A percentile compares a stretch with the other conserved stretches of the same genome.
phyloP scores from a whole-genome alignment of 1,140 invertebrate species.

The Camponotus floridanus region DNA sequence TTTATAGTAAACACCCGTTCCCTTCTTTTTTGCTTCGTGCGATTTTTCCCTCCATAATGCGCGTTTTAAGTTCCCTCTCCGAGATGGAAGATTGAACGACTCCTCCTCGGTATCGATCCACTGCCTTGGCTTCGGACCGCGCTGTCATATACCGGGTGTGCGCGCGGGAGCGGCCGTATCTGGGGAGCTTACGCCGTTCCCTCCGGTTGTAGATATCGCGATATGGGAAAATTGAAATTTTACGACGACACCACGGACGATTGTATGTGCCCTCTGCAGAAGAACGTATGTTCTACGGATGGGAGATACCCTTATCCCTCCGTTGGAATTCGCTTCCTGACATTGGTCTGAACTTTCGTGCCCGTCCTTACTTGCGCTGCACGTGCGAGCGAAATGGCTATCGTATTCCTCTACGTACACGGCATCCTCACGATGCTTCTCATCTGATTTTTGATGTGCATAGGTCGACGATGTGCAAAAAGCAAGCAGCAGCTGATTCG shows the following conservation, averaged over 20 bases:
- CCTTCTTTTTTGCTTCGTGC: background rate
- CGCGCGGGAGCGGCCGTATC: slow-evolving; percentile 42
- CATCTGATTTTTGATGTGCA: slow-evolving; percentile 51
- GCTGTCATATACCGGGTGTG: slow-evolving; percentile 65
- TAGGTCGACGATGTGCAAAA: slow-evolving; percentile 10
- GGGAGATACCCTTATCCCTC: slow-evolving; percentile 43
- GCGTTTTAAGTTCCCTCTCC: slow-evolving; percentile 59
- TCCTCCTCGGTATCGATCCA: slow-evolving; percentile 63
- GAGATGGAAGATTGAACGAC: slow-evolving; percentile 70
- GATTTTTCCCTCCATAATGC: slow-evolving; percentile 36
- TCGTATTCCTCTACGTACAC: slow-evolving; percentile 24
- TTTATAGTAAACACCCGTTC: background rate
- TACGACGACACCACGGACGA: slow-evolving; percentile 69
- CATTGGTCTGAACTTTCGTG: slow-evolving; percentile 58
- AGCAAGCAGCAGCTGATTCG: background rate
- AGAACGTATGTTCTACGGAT: slow-evolving; percentile 48
- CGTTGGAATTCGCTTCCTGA: slow-evolving; percentile 44
- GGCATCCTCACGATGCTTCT: slow-evolving; percentile 8
- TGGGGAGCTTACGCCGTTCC: slow-evolving; percentile 44
- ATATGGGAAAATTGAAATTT: slow-evolving; percentile 76
- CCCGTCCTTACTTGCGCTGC: slow-evolving; percentile 51
- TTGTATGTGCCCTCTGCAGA: slow-evolving; percentile 55
- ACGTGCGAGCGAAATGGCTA: slow-evolving; percentile 55
- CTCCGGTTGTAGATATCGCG: slow-evolving; percentile 57
- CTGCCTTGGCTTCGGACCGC: slow-evolving; percentile 31